phyloP scores from a whole-genome alignment of 2,888 invertebrate species.

The Oscheius myriophilus region DNA sequence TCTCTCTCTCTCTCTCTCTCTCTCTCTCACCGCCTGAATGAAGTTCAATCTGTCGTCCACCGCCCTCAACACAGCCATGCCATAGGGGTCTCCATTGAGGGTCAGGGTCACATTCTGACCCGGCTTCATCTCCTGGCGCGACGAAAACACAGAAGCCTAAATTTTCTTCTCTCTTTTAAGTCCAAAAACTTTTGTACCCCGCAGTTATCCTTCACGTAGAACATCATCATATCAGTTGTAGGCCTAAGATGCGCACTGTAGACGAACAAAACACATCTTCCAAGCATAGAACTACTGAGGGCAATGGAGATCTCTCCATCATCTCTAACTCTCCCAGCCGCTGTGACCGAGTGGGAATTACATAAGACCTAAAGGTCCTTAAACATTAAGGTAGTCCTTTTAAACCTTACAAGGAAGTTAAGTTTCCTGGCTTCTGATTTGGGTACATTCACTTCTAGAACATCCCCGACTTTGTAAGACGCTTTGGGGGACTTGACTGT shows the following conservation, averaged over 20 bases:
- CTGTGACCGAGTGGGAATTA: conserved; percentile 31
- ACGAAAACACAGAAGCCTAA: conserved; percentile 28
- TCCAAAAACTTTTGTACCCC: conserved; percentile 12
- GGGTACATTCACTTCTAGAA: conserved; percentile 19
- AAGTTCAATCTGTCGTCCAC: conserved; percentile 52
- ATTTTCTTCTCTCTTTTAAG: not conserved
- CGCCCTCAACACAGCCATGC: conserved; percentile 34
- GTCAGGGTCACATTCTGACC: conserved; percentile 36
- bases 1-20: too few species aligned
- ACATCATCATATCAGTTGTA: conserved; percentile 39
- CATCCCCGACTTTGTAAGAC: conserved; percentile 33
- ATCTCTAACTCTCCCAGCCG: conserved; percentile 30
- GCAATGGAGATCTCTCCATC: conserved; percentile 26
- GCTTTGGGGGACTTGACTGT: conserved; percentile 22
- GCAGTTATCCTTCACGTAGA: conserved; percentile 41
- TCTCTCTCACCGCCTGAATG: conserved; percentile 33
- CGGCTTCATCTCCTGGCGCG: conserved; percentile 23
- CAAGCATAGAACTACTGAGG: conserved; percentile 33
- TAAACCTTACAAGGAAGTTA: conserved; percentile 35
- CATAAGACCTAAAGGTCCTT: conserved; percentile 39
- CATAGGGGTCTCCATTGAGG: conserved; percentile 30
- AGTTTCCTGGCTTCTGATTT: conserved; percentile 13
- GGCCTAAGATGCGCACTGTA: conserved; percentile 27
- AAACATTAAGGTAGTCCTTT: not conserved
- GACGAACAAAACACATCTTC: conserved; percentile 44